phyloP scores from a whole-genome alignment of 2,888 invertebrate species.

The Macrostomum cliftonense region DNA sequence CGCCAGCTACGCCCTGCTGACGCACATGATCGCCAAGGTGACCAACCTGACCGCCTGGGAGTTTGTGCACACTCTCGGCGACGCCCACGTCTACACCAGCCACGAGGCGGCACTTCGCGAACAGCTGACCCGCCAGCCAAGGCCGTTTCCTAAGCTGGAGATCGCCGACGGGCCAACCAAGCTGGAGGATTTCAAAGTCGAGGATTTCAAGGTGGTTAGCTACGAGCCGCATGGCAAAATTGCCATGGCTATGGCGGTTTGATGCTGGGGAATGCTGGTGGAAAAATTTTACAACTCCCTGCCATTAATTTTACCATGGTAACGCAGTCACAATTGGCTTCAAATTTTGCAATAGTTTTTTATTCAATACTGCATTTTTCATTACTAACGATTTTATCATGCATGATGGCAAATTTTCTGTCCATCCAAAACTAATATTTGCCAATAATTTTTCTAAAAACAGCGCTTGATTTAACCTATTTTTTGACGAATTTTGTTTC shows the following conservation, averaged over 20 bases:
- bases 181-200: constrained; percentile 65
- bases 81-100: constrained; percentile 78
- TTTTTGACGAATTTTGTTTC: too few species aligned
- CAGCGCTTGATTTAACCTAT: too few species aligned
- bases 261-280: background rate
- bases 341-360: too few species aligned
- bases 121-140: constrained; percentile 56
- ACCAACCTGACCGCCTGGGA: constrained; percentile 50
- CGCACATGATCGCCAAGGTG: constrained; percentile 77
- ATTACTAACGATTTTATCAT: too few species aligned
- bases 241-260: constrained; percentile 67
- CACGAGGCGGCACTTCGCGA: constrained; percentile 63
- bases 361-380: too few species aligned
- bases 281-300: too few species aligned
- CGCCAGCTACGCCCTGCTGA: constrained; percentile 78
- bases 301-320: too few species aligned
- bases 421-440: too few species aligned
- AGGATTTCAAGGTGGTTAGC: constrained; percentile 63
- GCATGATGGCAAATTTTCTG: too few species aligned
- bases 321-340: too few species aligned
- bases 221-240: constrained; percentile 77
- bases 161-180: constrained; percentile 51
- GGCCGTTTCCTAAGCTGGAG: constrained; percentile 55
- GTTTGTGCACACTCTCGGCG: constrained; percentile 79
- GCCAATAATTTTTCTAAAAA: too few species aligned